A percentile compares a stretch with the other conserved stretches of the same genome.
Evolutionary conservation across 1,140 invertebrate genomes (phyloP).

Genomic region (Drosophila bifasciata): DNA sequence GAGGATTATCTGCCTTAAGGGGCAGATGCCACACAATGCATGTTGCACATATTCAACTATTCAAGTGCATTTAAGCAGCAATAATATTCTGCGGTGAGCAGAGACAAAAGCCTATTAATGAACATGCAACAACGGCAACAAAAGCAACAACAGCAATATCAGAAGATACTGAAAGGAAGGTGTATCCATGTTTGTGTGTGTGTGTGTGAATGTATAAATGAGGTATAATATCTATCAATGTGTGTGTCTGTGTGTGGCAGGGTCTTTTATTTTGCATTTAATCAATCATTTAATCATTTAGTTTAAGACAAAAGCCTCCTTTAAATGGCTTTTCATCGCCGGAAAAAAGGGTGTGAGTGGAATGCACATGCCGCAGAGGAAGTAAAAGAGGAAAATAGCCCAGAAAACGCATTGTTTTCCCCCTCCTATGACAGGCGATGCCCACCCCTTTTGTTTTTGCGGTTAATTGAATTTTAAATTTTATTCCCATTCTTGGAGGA

Average conservation of each 20-base stretch:
- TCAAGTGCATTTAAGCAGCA: constrained; percentile 81
- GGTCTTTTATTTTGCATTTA: constrained; percentile 71
- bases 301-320: constrained; percentile 62
- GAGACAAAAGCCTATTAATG: constrained; percentile 82
- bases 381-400: constrained; percentile 5
- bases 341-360: constrained; percentile 21
- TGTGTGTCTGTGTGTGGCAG: constrained; percentile 2
- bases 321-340: constrained; percentile 49
- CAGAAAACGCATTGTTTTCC: too few relatives aligned
- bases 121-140: constrained; percentile 50
- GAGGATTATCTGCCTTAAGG: background rate
- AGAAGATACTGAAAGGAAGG: constrained; percentile 43
- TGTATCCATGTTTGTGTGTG: constrained; percentile 36
- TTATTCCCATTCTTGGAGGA: too few relatives aligned
- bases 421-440: background rate
- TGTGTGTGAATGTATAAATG: background rate
- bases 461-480: constrained; percentile 81
- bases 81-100: constrained; percentile 79
- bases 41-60: constrained; percentile 17
- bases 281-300: constrained; percentile 61
- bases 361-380: constrained; percentile 10
- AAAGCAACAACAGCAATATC: constrained; percentile 3
- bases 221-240: background rate
- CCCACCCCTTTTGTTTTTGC: constrained; percentile 22
- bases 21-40: constrained; percentile 32